Base-by-base conservation (phyloP, 2,113 vertebrate genomes). In the Sceloporus tristichus region DNA sequence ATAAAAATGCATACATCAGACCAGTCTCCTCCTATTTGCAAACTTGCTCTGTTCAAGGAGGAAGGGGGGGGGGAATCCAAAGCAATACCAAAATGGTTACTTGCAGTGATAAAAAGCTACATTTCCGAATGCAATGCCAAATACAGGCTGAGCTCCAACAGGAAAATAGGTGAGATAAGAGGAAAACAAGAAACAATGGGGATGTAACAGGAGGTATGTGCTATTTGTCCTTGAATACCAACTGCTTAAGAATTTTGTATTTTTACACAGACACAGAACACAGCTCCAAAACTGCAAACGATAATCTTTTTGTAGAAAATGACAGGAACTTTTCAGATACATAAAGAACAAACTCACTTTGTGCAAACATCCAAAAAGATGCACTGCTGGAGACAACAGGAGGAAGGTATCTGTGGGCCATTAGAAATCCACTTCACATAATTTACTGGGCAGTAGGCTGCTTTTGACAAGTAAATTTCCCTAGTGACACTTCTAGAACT, bases 141-240 rank as follows among this genome's bases (percentile, higher is more conserved):
- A n/a, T 27, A 81, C 65, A 80, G 40, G 79, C 27, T 87, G 68
- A 13, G 34, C 65, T 82, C 40, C 68, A 74, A 11, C 23, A 56
- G 38, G 86, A 87, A n/a, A 68, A 81, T 59, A 84, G 42, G n/a
- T 42, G 29, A 38, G 53, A 48, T 6, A 65, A 87, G 53, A 40
- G 5, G 54, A 62, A 75, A 34, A 75, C 71, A 38, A 40, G 21
- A 75, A 73, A 87, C 77, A 86, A 70, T 70, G 18, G 42, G n/a
- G 34, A 34, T 34, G 25, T 77, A 86, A 80, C 38, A 71, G 70
- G 34, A 87, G 66, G 23, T 70, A 70, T 29, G 25, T 6, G 66
- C 14, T 48, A 68, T 9, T 70, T 40, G 54, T 18, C 21, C 77
- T n/a, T 38, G 5, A 29, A 85, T 14, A 65, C 34, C 25, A 77